Evolutionary conservation across 2,888 invertebrate species (phyloP).

Genomic region (Eupithecia tripunctaria): DNA sequence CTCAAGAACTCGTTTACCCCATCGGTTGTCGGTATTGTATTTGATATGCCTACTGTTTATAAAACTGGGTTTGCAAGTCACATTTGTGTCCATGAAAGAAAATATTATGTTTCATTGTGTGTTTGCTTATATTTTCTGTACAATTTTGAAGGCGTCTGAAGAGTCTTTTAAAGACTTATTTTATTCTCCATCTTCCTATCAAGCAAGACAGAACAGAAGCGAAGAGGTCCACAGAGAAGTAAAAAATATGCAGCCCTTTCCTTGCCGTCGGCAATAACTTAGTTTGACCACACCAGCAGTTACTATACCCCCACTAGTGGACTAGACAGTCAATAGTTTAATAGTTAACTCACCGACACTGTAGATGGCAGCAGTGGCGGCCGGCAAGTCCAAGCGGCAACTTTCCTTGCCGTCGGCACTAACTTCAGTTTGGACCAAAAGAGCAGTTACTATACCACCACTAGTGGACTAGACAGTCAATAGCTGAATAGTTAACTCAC

Average conservation of each 20-base stretch:
- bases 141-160: no score
- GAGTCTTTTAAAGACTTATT: no score
- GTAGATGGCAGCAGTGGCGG: conserved; percentile 93
- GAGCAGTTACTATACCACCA: neutral
- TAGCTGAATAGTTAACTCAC: conserved; percentile 64
- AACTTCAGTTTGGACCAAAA: neutral
- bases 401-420: conserved; percentile 87
- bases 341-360: conserved; percentile 86
- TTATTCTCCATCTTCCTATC: no score
- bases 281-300: no score
- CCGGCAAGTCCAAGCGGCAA: conserved; percentile 76
- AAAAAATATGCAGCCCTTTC: no score
- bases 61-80: neutral
- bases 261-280: no score
- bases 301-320: no score
- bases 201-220: neutral
- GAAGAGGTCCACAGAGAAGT: neutral
- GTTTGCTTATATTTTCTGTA: no score
- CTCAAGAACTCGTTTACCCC: no score
- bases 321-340: neutral
- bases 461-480: neutral
- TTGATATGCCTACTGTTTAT: neutral
- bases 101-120: no score
- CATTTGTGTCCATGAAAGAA: neutral
- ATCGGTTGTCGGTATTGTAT: no score